Percentiles rank a stretch among this genome's conserved stretches.
phyloP scores from a whole-genome alignment of 2,797 vertebrate species.

The Sebastes vulpes region DNA sequence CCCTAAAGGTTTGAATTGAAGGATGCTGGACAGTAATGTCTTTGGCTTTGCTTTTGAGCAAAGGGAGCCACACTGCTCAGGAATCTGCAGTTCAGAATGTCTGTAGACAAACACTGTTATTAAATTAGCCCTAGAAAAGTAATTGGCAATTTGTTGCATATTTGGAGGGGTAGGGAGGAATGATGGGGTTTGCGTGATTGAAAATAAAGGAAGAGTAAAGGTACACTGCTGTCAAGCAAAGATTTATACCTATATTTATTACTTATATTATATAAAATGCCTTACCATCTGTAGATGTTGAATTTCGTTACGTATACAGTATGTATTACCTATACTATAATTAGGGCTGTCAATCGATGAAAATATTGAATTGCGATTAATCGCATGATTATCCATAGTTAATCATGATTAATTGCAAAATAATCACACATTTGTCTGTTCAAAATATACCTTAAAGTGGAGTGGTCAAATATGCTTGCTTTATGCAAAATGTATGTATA shows the following conservation, averaged over 20 bases:
- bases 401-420: not conserved
- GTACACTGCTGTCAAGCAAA: not conserved
- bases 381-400: not conserved
- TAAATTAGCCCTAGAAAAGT: not conserved
- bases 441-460: not conserved
- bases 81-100: not conserved
- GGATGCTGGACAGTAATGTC: not conserved
- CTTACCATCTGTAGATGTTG: no score
- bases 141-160: not conserved
- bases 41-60: not conserved
- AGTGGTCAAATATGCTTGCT: not conserved
- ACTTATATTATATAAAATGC: no score
- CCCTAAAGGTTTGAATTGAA: not conserved
- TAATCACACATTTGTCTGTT: not conserved
- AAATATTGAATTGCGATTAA: no score
- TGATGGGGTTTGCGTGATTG: slow-evolving; percentile 8
- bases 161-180: not conserved
- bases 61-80: not conserved
- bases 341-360: no score
- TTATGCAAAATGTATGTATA: not conserved
- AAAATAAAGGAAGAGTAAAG: not conserved
- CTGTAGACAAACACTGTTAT: not conserved
- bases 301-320: no score
- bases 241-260: not conserved
- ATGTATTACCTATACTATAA: no score